Evolutionary conservation across 2,888 invertebrate genomes (phyloP), one percentile per base, ranked within the genome.

Genomic region (Exephanes ischioxanthus): DNA sequence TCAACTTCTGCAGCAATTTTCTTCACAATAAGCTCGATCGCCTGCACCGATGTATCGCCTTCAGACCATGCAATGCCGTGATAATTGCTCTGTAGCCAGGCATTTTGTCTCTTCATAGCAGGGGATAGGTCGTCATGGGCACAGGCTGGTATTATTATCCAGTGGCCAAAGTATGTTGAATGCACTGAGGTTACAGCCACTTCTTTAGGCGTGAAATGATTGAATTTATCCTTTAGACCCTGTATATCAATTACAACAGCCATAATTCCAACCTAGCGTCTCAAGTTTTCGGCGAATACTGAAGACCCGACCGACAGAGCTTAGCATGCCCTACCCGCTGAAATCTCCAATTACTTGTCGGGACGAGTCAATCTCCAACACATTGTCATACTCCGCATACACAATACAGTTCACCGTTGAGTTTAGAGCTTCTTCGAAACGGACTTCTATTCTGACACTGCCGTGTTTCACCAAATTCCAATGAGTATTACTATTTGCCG

Each of bases 361-460:
- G 41, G 76, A 61, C 1, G 76, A 30, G 37, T 89, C 88, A 22
- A n/a, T n/a, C n/a, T n/a, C n/a, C 33, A 91, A 80, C 11, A 89
- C 58, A 58, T 90, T 26, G 22, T 22, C 88, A 80, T 88, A 90
- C 80, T 90, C 91, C 0, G 88, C 84, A 71, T 89, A 90, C 9
- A 89, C 55, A 9, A 90, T 55, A 26, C 87, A 84, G 51, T 84
- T 88, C 2, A 90, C 61, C 11, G 88, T 84, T 73, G 89, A 85
- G 0, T 80, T 14, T 14, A 89, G 78, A 3, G 87, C 70, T n/a
- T 78, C 14, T 33, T 48, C 30, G 82, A 90, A 90, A 6, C 87
- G 72, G 26, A 89, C 85, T n/a, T 22, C 22, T 22, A 90, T 19
- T 33, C 61, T 9, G 14, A 75, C 45, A 5, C 41, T 75, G 7